Evolutionary conservation across 1,140 invertebrate species (phyloP), one percentile per base, ranked within the genome.

Genomic region (Mactra quadrangularis): DNA sequence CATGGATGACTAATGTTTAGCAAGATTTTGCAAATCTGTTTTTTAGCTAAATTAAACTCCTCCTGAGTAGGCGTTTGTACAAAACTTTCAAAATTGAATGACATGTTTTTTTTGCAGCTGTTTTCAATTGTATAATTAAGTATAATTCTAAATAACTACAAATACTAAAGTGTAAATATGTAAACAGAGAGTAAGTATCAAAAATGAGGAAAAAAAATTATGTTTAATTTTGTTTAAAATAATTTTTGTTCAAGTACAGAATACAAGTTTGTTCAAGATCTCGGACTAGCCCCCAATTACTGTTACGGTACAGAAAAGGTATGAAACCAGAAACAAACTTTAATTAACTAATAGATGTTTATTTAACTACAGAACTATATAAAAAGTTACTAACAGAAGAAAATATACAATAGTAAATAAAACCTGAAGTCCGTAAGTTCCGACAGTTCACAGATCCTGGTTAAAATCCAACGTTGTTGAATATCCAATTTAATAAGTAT

Each of bases 41-140:
- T 62, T 62, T n/a, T 62, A 13, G 11, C 59, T 25, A 62, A 62
- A 62, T 62, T 62, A 27, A 62, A 62, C 59, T 31, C 33, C 59
- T 62, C 31, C 59, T 62, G 59, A 17, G 31, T 7, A 27, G 59
- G 59, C 33, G 4, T 19, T 4, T 4, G 4, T 62, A 62, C 33
- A 35, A 62, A 62, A 3, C 9, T 31, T 27, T 62, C 25, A 17
- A 31, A 35, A 62, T 62, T 31, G n/a, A 62, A 62, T 35, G 33
- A 27, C 59, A 62, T 62, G 59, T n/a, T 7, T 62, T 31, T 6
- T 27, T 62, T 62, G 59, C n/a, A 13, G 59, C 59, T 55, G 53
- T 4, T 55, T 55, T 55, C 27, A n/a, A 55, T n/a, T n/a, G 11
- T 41, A 41, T 15, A 41, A 41, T 7, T 15, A 41, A 41, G 15